Evolutionary conservation across 2,113 vertebrate genomes (phyloP), one percentile per base, ranked within the genome.

Genomic region (Muscicapa adusta): DNA sequence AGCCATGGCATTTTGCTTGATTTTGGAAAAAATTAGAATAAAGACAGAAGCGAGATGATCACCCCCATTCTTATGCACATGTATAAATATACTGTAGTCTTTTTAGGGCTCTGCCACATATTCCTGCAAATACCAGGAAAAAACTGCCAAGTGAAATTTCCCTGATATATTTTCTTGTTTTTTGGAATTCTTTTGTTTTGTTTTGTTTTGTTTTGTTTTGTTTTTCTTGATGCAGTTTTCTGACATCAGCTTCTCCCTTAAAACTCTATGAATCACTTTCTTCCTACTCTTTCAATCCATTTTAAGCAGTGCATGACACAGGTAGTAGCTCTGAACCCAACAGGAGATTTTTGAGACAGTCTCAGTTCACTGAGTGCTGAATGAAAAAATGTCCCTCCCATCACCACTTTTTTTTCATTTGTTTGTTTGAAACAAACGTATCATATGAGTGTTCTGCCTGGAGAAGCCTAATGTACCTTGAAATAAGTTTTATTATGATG

Each of bases 401-500:
- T 74, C 63, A 45, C 13, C 14, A 33, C 4, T 31, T 40, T 53
- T 74, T 50, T 71, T 93, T 80, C 13, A 8, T 77, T 73, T 73
- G 14, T 67, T 92, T 94, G 77, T 62, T 90, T 95, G 91, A 87
- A 96, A 95, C 89, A 97, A 97, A 95, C 14, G 12, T 91, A 94
- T 93, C 86, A 76, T 93, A 97, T 97, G 95, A 93, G 76, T 93
- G 81, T 92, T 78, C 83, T 96, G 96, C 74, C 94, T 95, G 71
- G 88, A 87, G 85, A 96, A 96, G 88, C 85, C 92, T 98, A 98
- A 98, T 97, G 97, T 97, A 97, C 96, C 97, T 97, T 98, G 98
- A 98, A 98, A 98, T 98, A 98, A 98, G 91, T 98, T 98, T 97
- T 97, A 97, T 97, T 97, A 93, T 96, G 94, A 97, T 96, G 91